Conservation (phyloP, 2,888 invertebrate species). For the Rugalucina vietnamica region DNA sequence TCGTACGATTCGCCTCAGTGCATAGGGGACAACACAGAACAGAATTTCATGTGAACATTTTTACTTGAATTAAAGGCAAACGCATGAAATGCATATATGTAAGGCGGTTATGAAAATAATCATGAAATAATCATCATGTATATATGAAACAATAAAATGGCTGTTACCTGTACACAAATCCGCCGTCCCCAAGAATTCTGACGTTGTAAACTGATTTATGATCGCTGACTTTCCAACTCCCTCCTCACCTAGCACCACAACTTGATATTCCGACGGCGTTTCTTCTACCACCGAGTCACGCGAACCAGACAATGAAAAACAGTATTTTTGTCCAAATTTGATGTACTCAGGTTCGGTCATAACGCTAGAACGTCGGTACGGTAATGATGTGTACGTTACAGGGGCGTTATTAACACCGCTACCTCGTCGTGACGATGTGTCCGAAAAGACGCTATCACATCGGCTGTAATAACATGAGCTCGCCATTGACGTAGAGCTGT, state of each 20-base stretch:
- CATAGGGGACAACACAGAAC: no score
- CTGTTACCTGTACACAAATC: slow-evolving; percentile 58
- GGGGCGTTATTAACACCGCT: slow-evolving; percentile 26
- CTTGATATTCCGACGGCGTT: slow-evolving; percentile 85
- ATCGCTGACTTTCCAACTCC: slow-evolving; percentile 89
- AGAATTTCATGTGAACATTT: no score
- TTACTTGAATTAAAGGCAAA: no score
- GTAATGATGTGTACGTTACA: slow-evolving; percentile 41
- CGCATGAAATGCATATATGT: no score
- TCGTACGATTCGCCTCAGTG: no score
- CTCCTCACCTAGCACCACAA: slow-evolving; percentile 88
- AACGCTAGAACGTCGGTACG: slow-evolving; percentile 46
- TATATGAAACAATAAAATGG: no score
- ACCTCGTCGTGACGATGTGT: slow-evolving; percentile 31
- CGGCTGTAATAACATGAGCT: slow-evolving; percentile 37
- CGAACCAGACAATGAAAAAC: slow-evolving; percentile 41
- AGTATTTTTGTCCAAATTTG: slow-evolving; percentile 35
- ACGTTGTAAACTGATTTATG: slow-evolving; percentile 89
- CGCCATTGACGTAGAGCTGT: slow-evolving; percentile 39
- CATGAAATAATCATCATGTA: no score
- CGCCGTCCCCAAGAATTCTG: slow-evolving; percentile 85
- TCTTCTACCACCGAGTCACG: slow-evolving; percentile 57
- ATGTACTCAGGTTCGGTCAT: slow-evolving; percentile 54
- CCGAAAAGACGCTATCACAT: slow-evolving; percentile 48
- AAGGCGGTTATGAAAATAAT: no score